Percentiles rank a stretch among this genome's conserved stretches.
Evolutionary conservation across 1,140 invertebrate genomes (phyloP).

Genomic region (Subanguina moxae): DNA sequence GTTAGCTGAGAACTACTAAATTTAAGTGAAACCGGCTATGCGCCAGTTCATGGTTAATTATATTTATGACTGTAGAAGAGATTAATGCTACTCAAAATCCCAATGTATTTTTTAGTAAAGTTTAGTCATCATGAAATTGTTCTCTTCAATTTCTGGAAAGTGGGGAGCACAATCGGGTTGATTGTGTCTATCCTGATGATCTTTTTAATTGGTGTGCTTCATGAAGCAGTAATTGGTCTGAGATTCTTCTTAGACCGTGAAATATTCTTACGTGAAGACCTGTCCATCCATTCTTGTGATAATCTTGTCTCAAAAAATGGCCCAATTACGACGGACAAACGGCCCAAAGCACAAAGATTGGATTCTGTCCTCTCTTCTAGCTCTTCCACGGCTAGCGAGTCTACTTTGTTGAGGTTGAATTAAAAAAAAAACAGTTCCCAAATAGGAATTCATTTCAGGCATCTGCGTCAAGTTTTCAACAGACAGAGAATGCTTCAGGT

Average conservation of each 20-base stretch:
- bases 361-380: background rate
- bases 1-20: too few relatives aligned
- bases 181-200: slow-evolving; percentile 25
- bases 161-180: slow-evolving; percentile 24
- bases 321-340: background rate
- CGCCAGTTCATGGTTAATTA: too few relatives aligned
- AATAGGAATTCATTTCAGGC: background rate
- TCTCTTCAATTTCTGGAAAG: slow-evolving; percentile 29
- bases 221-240: slow-evolving; percentile 29
- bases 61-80: too few relatives aligned
- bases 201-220: slow-evolving; percentile 17
- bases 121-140: slow-evolving; percentile 30
- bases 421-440: background rate
- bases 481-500: slow-evolving; percentile 1
- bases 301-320: background rate
- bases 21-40: too few relatives aligned
- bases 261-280: background rate
- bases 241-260: slow-evolving; percentile 30
- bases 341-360: background rate
- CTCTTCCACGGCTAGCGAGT: background rate
- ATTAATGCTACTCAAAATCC: too few relatives aligned
- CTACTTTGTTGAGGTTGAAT: background rate
- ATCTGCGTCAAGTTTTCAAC: background rate
- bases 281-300: slow-evolving; percentile 2
- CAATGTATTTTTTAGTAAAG: too few relatives aligned